Evolutionary conservation across 2,113 vertebrate species (phyloP).

Genomic region (Phocoena sinus): DNA sequence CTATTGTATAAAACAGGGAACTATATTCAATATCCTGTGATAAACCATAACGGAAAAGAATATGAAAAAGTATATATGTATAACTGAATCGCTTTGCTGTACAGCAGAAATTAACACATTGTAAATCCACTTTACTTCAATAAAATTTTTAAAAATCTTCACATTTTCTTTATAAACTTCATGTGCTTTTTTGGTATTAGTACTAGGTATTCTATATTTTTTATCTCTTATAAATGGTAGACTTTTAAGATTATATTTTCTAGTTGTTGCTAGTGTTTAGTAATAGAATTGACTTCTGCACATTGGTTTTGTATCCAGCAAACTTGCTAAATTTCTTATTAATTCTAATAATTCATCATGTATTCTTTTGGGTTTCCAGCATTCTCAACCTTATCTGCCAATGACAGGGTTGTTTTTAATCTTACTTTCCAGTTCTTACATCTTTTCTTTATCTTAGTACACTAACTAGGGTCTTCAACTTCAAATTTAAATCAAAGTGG

Average conservation of each 20-base stretch:
- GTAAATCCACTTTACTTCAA: too few species aligned
- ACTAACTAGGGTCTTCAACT: not conserved
- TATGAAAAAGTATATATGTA: too few species aligned
- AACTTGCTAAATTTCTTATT: not conserved
- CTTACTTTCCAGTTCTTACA: not conserved
- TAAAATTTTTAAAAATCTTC: too few species aligned
- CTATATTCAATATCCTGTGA: too few species aligned
- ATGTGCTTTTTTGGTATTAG: not conserved
- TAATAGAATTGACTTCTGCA: not conserved
- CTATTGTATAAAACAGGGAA: too few species aligned
- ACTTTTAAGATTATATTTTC: not conserved
- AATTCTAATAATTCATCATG: not conserved
- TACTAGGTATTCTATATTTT: not conserved
- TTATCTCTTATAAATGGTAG: not conserved
- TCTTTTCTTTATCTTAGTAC: not conserved
- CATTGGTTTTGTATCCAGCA: not conserved
- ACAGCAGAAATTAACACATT: too few species aligned
- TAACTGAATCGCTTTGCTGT: too few species aligned
- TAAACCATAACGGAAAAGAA: too few species aligned
- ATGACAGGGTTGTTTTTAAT: not conserved
- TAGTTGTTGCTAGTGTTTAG: not conserved
- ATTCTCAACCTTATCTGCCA: not conserved
- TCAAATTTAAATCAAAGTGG: not conserved
- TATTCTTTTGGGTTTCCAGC: not conserved
- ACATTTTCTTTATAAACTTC: not conserved